Evolutionary conservation across 2,113 vertebrate species (phyloP), one percentile per base, ranked within the genome.

Genomic region (Columba janthina): DNA sequence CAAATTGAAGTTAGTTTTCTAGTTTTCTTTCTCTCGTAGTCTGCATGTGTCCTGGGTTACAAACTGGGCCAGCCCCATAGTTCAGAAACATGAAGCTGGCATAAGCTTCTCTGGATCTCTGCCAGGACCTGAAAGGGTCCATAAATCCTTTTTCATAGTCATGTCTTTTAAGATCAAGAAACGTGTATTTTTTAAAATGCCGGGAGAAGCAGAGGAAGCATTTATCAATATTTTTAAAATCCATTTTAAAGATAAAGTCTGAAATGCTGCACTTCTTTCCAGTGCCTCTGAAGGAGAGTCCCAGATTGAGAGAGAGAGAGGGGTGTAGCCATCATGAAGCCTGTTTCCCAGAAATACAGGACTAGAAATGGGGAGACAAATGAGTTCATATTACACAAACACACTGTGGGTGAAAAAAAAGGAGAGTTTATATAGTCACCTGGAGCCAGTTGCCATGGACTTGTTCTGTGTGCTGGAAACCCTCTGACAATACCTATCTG

Each of bases 1-100:
- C 50, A 96, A 97, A 95, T 56, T 75, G 61, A 94, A 83, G 84
- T 11, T 51, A 82, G 57, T 69, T 93, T 96, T 86, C 38, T 40
- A 40, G 40, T 40, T 40, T 13, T 40, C 96, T 95, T 90, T 94
- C 70, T 87, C 40, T 71, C 48, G 4, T 56, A 66, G 69, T 71
- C 58, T 71, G 80, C 6, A 48, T 85, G 38, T 95, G 74, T 87
- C 84, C 85, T 54, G 71, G 69, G 70, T 75, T 85, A 81, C 76
- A 77, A 87, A 94, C 88, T 8, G 60, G 54, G 31, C 40, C 70
- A 64, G 62, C 54, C 42, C 40, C 16, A 24, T 36, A 65, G 60
- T 76, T 97, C 58, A 86, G 83, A 92, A 76, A 75, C 54, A 10
- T 34, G 71, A 90, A 65, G n/a, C 1, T 84, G 46, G 40, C 50